Conservation (phyloP, 2,113 vertebrate species). For the Syngnathus scovelli region DNA sequence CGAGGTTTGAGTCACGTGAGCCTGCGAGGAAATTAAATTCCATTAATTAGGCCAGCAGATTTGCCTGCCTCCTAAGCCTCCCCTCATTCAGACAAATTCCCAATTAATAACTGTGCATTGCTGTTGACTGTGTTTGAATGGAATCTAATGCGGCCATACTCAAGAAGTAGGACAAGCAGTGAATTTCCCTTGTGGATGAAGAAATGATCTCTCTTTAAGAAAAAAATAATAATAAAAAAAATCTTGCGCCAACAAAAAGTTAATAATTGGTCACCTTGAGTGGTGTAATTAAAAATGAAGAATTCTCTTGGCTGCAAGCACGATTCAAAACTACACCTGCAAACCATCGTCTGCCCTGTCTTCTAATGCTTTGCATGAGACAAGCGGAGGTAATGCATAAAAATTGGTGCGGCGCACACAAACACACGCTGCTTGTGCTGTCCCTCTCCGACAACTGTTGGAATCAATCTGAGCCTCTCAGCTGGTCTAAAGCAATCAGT, state of each 20-base stretch:
- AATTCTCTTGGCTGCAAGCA: not conserved
- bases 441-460: constrained; percentile 24
- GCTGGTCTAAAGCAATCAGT: constrained; percentile 53
- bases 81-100: constrained; percentile 62
- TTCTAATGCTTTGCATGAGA: constrained; percentile 1
- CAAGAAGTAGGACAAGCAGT: constrained; percentile 36
- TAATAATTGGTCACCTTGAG: not conserved
- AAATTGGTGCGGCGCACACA: constrained; percentile 5
- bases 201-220: not conserved
- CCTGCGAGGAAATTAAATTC: constrained; percentile 66
- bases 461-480: constrained; percentile 52
- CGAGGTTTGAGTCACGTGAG: constrained; percentile 60
- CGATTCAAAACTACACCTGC: not conserved
- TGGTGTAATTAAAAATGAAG: not conserved
- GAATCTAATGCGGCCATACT: constrained; percentile 36
- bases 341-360: not conserved
- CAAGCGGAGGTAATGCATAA: constrained; percentile 31
- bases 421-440: not conserved
- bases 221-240: too few relatives aligned
- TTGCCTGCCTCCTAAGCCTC: constrained; percentile 57
- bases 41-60: constrained; percentile 65
- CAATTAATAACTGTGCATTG: constrained; percentile 62
- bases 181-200: not conserved
- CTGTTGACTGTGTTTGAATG: constrained; percentile 58
- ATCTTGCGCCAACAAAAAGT: not conserved